A percentile compares a stretch with the other conserved stretches of the same genome.
These are phyloP conservation scores for Uromys caudimaculatus DNA, from an alignment of 2,797 vertebrate genomes.

Conservation along the genomic window DNA sequence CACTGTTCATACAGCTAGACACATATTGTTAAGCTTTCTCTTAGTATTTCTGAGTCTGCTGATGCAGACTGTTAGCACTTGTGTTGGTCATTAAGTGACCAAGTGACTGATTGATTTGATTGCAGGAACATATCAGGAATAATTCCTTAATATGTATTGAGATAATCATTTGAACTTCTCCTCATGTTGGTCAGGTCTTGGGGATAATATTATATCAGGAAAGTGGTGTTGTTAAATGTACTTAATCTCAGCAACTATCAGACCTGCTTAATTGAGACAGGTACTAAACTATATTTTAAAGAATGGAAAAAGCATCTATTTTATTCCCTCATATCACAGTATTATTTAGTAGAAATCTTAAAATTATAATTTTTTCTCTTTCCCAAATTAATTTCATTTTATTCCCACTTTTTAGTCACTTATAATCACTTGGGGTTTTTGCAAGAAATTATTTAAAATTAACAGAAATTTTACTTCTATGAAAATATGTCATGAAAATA, in stretches of 20 bases:
- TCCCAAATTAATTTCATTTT: neutral
- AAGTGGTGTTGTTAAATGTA: neutral
- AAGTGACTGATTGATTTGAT: neutral
- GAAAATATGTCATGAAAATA: neutral
- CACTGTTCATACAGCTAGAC: neutral
- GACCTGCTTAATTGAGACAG: neutral
- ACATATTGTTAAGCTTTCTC: neutral
- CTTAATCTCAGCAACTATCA: neutral
- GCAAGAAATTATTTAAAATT: neutral
- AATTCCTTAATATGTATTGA: neutral
- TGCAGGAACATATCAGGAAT: neutral
- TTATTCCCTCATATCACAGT: neutral
- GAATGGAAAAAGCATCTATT: neutral
- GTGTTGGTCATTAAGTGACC: neutral
- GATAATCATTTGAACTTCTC: neutral
- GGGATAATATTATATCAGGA: neutral
- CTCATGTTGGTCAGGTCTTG: neutral
- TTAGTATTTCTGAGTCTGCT: neutral
- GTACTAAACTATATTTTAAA: slow-evolving; percentile 10
- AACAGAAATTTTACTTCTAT: neutral
- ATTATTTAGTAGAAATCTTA: neutral
- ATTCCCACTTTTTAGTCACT: neutral
- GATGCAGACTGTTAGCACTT: neutral
- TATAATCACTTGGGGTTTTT: slow-evolving; percentile 2
- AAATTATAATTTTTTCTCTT: neutral